These are phyloP conservation scores for Ormyrus thymus DNA, from an alignment of 2,888 invertebrate genomes.

Conservation along the genomic window DNA sequence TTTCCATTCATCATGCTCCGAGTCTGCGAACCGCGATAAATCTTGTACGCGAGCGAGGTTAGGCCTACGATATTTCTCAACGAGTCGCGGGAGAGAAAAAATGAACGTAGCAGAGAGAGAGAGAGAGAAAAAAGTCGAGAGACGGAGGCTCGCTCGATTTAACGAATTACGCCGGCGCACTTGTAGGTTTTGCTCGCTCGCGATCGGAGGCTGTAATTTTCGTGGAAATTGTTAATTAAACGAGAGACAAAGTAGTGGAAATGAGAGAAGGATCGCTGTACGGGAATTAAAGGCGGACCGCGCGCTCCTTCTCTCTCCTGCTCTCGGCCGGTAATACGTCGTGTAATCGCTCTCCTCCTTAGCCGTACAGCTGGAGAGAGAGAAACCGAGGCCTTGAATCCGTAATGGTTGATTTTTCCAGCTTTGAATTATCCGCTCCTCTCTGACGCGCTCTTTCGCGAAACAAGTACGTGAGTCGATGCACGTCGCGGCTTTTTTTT, in stretches of 20 bases:
- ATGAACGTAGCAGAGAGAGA: not conserved
- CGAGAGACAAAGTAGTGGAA: slow-evolving; percentile 33
- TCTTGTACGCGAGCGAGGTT: slow-evolving; percentile 2
- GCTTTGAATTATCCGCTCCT: slow-evolving; percentile 60
- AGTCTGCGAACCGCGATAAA: slow-evolving; percentile 31
- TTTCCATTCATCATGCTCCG: slow-evolving; percentile 27
- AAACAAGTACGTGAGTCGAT: slow-evolving; percentile 49
- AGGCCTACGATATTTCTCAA: not conserved
- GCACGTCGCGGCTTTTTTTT: slow-evolving; percentile 27
- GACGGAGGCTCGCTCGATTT: not conserved
- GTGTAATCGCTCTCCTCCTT: slow-evolving; percentile 53
- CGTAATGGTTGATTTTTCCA: slow-evolving; percentile 64
- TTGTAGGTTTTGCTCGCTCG: not conserved
- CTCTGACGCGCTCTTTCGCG: slow-evolving; percentile 5
- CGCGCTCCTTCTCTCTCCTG: not conserved
- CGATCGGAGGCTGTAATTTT: slow-evolving; percentile 33
- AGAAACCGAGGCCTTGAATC: slow-evolving; percentile 63
- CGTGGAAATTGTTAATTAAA: slow-evolving; percentile 47
- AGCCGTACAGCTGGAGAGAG: not conserved
- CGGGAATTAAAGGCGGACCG: slow-evolving; percentile 28
- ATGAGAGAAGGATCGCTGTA: slow-evolving; percentile 20
- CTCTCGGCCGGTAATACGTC: slow-evolving; percentile 44
- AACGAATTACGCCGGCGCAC: not conserved
- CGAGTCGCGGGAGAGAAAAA: not conserved
- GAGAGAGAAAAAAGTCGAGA: not conserved